These are phyloP conservation scores for Onychomys leucogaster DNA, from an alignment of 2,797 vertebrate species.

Conservation along the genomic window DNA sequence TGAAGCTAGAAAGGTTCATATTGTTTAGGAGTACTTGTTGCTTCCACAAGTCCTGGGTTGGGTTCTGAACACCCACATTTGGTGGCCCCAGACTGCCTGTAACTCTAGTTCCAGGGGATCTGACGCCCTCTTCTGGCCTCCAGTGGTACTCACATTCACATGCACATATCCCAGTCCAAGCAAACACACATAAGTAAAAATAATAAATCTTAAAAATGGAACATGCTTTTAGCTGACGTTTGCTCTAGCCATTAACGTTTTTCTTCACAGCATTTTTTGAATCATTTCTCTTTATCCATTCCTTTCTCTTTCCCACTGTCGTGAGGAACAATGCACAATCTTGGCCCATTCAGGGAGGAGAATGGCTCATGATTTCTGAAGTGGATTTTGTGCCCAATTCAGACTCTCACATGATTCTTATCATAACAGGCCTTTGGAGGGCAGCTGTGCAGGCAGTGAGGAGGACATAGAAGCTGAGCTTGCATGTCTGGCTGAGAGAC, in stretches of 20 bases:
- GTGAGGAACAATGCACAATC: conserved; percentile 41
- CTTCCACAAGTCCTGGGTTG: not conserved
- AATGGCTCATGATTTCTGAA: conserved; percentile 60
- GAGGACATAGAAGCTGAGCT: not conserved
- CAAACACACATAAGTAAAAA: not conserved
- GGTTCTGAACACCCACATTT: not conserved
- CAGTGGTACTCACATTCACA: not conserved
- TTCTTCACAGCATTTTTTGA: not conserved
- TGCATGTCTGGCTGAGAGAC: not conserved
- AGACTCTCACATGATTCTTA: not conserved
- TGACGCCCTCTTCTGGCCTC: not conserved
- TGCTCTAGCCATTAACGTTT: not conserved
- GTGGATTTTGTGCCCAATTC: conserved; percentile 22
- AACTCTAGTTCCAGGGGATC: not conserved
- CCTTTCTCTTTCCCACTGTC: not conserved
- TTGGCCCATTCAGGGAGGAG: conserved; percentile 59
- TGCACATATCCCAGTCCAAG: not conserved
- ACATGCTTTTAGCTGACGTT: not conserved
- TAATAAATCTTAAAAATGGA: not conserved
- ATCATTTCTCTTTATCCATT: not conserved
- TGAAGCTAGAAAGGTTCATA: not conserved
- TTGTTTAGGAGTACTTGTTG: not conserved
- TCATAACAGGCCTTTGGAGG: not conserved
- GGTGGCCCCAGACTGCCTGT: not conserved
- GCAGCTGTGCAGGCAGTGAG: not conserved